Base-by-base conservation (phyloP, 1,140 invertebrate genomes). In the Rhizoglyphus robini region DNA sequence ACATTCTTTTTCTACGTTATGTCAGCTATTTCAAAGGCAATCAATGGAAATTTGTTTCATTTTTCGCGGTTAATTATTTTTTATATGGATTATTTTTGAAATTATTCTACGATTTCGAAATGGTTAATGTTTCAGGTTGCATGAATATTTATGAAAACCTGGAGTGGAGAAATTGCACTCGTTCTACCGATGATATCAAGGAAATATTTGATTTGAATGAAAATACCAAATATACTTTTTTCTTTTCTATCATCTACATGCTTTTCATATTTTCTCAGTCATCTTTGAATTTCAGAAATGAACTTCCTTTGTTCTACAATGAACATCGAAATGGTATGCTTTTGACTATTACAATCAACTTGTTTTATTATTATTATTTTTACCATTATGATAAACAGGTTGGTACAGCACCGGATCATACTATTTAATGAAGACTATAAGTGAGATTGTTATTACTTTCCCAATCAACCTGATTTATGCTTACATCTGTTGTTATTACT, bases 271-370 rank as follows among this genome's bases (percentile, higher is more conserved):
- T 64, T 2, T 8, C 51, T 13, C 38, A 48, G n/a, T 29, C 63
- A 38, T 32, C 47, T 1, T 48, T 64, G 23, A 64, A 30, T 32
- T 57, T 64, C 29, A 30, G n/a, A 18, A 23, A 15, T 13, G 63
- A 64, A 34, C 13, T 48, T 25, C 25, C 20, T 3, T 32, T 23
- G 5, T 64, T 64, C 51, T 36, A 36, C 4, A 51, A 57, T 64
- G 63, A 64, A 64, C 47, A 64, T 31, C 38, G 63, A 20, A 64
- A 64, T 64, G 63, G 63, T 64, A 49, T 29, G n/a, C n/a, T n/a
- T 29, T 57, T n/a, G 2, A 38, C 23, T 2, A 11, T 29, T 1
- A n/a, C 11, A n/a, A n/a, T n/a, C n/a, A n/a, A n/a, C n/a, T n/a
- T n/a, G n/a, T 49, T 63, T 5, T 18, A 15, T 29, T 31, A 51